Conservation (phyloP, 2,888 invertebrate species). For the Spodoptera littoralis region DNA sequence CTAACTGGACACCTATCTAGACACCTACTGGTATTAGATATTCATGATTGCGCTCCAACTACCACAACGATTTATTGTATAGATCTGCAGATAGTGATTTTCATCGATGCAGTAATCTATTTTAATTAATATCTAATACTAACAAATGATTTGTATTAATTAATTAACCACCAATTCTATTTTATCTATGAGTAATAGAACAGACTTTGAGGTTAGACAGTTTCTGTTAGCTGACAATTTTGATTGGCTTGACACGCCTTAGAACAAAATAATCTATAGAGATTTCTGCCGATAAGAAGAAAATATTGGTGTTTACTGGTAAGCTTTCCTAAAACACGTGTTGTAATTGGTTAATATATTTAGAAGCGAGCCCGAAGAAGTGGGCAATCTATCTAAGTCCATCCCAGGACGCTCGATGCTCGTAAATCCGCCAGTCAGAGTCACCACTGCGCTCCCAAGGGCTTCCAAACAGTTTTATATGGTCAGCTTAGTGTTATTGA, state of each 20-base stretch:
- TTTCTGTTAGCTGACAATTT: conserved; percentile 25
- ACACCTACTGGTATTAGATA: conserved; percentile 73
- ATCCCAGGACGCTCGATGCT: conserved; percentile 65
- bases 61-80: conserved; percentile 57
- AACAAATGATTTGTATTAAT: conserved; percentile 50
- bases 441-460: conserved; percentile 64
- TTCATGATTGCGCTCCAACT: conserved; percentile 72
- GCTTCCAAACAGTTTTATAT: conserved; percentile 57
- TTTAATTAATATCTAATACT: conserved; percentile 58
- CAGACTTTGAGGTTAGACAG: conserved; percentile 27
- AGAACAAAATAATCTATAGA: conserved; percentile 20
- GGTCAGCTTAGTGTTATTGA: conserved; percentile 58
- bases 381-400: conserved; percentile 72
- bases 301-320: conserved; percentile 15
- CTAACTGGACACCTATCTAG: conserved; percentile 77
- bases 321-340: conserved; percentile 42
- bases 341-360: conserved; percentile 67
- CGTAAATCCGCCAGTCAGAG: conserved; percentile 72
- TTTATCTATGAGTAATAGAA: conserved; percentile 51
- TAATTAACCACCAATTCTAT: conserved; percentile 40
- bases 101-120: conserved; percentile 56
- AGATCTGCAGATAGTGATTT: conserved; percentile 55
- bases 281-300: conserved; percentile 15
- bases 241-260: conserved; percentile 27
- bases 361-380: conserved; percentile 65